phyloP scores from a whole-genome alignment of 2,888 invertebrate species.

The Lasiommata megera region DNA sequence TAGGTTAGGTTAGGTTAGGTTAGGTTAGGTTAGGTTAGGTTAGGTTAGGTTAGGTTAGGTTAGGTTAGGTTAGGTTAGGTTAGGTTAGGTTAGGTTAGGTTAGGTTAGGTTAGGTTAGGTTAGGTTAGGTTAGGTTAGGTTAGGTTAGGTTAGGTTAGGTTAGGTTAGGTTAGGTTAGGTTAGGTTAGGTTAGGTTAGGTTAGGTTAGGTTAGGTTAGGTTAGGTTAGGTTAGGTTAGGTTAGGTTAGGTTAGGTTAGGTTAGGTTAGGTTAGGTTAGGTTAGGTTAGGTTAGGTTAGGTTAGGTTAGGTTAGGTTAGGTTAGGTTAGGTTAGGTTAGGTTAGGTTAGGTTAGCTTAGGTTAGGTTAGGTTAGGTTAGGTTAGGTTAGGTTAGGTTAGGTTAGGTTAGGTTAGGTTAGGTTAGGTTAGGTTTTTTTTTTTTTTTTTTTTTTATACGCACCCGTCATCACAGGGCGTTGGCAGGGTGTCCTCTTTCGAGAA shows the following conservation, averaged over 20 bases:
- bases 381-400: too few species aligned
- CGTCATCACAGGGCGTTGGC: too few species aligned
- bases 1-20: constrained; percentile 29
- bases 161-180: constrained; percentile 32
- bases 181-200: constrained; percentile 33
- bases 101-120: constrained; percentile 37
- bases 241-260: constrained; percentile 36
- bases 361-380: too few species aligned
- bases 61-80: constrained; percentile 33
- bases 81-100: constrained; percentile 36
- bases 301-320: too few species aligned
- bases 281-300: too few species aligned
- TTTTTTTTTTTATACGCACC: too few species aligned
- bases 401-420: too few species aligned
- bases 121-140: constrained; percentile 37
- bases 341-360: too few species aligned
- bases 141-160: constrained; percentile 26
- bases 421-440: too few species aligned
- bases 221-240: constrained; percentile 32
- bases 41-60: constrained; percentile 28
- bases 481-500: too few species aligned
- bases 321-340: too few species aligned
- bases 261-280: constrained; percentile 36
- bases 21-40: constrained; percentile 31
- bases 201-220: constrained; percentile 32